phyloP scores from a whole-genome alignment of 2,113 vertebrate genomes.

The Larimichthys polyactis region DNA sequence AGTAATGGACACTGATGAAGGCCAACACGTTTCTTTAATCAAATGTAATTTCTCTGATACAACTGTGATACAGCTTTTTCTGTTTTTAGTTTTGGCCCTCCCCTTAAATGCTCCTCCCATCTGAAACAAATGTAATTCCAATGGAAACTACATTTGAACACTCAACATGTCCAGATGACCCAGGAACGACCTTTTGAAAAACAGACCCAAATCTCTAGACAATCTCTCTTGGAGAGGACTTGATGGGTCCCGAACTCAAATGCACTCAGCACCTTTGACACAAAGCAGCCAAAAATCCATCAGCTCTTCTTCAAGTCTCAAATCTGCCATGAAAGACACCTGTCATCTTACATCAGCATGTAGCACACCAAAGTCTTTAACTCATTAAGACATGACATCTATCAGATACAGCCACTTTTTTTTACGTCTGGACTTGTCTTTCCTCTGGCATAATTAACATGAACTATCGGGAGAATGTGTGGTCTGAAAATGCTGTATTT shows the following conservation, averaged over 20 bases:
- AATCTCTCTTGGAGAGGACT: not conserved
- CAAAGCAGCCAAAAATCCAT: slow-evolving; percentile 10
- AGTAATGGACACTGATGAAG: not conserved
- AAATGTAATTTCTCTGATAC: slow-evolving; percentile 30
- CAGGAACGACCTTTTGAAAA: slow-evolving; percentile 2
- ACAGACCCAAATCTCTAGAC: not conserved
- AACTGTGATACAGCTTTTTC: slow-evolving; percentile 1
- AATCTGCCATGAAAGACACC: slow-evolving; percentile 19
- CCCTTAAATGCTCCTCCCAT: slow-evolving; percentile 8
- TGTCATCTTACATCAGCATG: slow-evolving; percentile 19
- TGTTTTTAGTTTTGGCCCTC: slow-evolving; percentile 3
- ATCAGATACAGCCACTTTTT: slow-evolving; percentile 26
- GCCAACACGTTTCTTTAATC: slow-evolving; percentile 29
- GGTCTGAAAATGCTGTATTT: not conserved
- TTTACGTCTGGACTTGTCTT: not conserved
- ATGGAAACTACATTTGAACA: not conserved
- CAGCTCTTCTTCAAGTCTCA: slow-evolving; percentile 14
- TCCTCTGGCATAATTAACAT: not conserved
- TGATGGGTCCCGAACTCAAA: not conserved
- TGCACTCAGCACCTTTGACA: not conserved
- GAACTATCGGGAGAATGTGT: not conserved
- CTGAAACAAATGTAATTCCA: slow-evolving; percentile 22
- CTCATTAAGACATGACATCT: slow-evolving; percentile 20
- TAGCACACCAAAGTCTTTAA: slow-evolving; percentile 6
- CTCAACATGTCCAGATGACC: slow-evolving; percentile 11